A percentile compares a stretch with the other conserved stretches of the same genome.
These are phyloP conservation scores for Leptopilina boulardi DNA, from an alignment of 1,140 invertebrate genomes.

Conservation along the genomic window DNA sequence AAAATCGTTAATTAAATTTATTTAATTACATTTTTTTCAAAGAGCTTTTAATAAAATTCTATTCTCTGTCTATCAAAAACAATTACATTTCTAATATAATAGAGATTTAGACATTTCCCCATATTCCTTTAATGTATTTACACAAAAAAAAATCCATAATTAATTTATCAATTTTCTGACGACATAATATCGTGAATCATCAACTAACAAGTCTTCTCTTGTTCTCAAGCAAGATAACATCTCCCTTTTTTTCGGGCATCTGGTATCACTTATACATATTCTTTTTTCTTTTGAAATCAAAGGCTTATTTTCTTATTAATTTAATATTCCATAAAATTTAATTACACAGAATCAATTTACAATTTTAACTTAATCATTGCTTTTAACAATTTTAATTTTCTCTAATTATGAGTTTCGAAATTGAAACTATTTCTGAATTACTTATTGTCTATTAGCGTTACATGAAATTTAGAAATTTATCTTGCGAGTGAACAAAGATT, in stretches of 20 bases:
- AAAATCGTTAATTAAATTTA: neutral
- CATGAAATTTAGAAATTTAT: too few relatives aligned
- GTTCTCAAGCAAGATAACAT: neutral
- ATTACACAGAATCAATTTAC: neutral
- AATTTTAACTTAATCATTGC: neutral
- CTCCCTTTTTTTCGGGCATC: neutral
- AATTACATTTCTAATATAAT: neutral
- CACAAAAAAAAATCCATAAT: neutral
- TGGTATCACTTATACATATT: neutral
- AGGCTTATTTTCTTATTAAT: neutral
- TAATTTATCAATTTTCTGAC: slow-evolving; percentile 24
- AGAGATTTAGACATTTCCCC: too few relatives aligned
- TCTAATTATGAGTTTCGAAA: neutral
- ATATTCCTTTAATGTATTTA: neutral
- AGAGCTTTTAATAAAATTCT: too few relatives aligned
- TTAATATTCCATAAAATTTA: neutral
- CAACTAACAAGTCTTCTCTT: slow-evolving; percentile 19
- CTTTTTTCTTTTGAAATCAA: neutral
- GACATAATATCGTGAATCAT: neutral
- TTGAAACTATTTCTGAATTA: neutral
- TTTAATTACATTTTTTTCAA: too few relatives aligned
- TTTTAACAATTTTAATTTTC: neutral
- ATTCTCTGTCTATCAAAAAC: too few relatives aligned
- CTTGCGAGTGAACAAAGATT: too few relatives aligned
- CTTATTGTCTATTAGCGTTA: too few relatives aligned